Conservation (phyloP, 2,797 vertebrate genomes). For the Psittacula echo region DNA sequence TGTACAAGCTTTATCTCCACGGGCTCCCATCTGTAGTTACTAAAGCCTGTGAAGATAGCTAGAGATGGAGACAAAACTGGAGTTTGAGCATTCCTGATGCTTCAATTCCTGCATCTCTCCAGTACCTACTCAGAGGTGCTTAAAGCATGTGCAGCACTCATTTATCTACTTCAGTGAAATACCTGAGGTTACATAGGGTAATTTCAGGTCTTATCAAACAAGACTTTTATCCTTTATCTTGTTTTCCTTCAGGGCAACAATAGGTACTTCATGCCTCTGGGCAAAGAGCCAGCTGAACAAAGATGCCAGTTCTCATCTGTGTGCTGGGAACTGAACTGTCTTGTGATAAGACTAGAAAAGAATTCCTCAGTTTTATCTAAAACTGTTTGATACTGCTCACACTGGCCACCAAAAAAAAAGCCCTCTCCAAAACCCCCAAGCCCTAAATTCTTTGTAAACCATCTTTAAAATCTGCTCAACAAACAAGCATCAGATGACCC, state of each 20-base stretch:
- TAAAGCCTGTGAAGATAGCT: neutral
- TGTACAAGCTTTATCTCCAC: neutral
- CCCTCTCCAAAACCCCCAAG: neutral
- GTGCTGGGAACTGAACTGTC: neutral
- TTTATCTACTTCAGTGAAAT: neutral
- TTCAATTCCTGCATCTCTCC: neutral
- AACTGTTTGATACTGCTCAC: neutral
- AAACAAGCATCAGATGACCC: slow-evolving; percentile 3
- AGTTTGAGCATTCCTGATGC: neutral
- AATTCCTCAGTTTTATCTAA: neutral
- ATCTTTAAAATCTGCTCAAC: slow-evolving; percentile 10
- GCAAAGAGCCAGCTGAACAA: neutral
- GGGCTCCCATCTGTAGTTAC: neutral
- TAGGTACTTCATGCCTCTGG: neutral
- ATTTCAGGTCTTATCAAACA: neutral
- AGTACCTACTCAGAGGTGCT: neutral
- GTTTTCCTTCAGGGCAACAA: neutral
- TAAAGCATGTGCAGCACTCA: neutral
- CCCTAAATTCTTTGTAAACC: neutral
- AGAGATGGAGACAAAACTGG: neutral
- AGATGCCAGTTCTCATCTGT: neutral
- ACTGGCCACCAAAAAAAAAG: neutral
- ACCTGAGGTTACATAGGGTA: neutral
- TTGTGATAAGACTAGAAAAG: neutral
- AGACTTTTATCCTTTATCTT: slow-evolving; percentile 6